Evolutionary conservation across 2,888 invertebrate genomes (phyloP).

Genomic region (Blastobasis adustella): DNA sequence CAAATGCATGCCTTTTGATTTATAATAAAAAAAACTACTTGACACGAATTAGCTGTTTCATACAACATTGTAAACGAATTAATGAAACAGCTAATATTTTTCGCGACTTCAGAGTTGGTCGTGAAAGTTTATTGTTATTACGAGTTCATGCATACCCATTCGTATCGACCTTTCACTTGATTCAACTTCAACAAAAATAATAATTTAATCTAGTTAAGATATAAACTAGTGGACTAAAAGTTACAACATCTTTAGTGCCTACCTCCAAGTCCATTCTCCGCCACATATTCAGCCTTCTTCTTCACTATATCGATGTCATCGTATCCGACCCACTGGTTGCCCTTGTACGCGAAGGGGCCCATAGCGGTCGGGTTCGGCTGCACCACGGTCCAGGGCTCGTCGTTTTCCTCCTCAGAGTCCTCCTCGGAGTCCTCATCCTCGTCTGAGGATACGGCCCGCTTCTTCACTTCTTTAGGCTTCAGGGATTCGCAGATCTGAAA

Average conservation of each 20-base stretch:
- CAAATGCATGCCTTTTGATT: no score
- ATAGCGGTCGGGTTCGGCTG: slow-evolving; percentile 87
- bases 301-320: slow-evolving; percentile 90
- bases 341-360: slow-evolving; percentile 90
- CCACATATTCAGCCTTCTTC: slow-evolving; percentile 89
- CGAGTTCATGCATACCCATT: no score
- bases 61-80: no score
- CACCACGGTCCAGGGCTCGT: slow-evolving; percentile 82
- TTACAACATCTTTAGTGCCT: slow-evolving; percentile 11
- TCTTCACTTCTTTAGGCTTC: slow-evolving; percentile 44
- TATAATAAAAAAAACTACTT: no score
- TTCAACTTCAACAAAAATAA: no score
- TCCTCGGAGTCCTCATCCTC: slow-evolving; percentile 35
- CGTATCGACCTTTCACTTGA: no score
- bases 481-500: slow-evolving; percentile 89
- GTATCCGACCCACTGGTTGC: slow-evolving; percentile 95
- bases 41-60: no score
- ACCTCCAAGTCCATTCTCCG: slow-evolving; percentile 89
- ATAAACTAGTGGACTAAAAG: no score
- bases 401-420: slow-evolving; percentile 48
- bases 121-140: no score
- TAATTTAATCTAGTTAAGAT: no score
- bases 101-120: no score
- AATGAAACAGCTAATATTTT: no score
- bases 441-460: slow-evolving; percentile 28